Evolutionary conservation across 2,888 invertebrate genomes (phyloP), one percentile per base, ranked within the genome.

Genomic region (Drosophila sordidapex): DNA sequence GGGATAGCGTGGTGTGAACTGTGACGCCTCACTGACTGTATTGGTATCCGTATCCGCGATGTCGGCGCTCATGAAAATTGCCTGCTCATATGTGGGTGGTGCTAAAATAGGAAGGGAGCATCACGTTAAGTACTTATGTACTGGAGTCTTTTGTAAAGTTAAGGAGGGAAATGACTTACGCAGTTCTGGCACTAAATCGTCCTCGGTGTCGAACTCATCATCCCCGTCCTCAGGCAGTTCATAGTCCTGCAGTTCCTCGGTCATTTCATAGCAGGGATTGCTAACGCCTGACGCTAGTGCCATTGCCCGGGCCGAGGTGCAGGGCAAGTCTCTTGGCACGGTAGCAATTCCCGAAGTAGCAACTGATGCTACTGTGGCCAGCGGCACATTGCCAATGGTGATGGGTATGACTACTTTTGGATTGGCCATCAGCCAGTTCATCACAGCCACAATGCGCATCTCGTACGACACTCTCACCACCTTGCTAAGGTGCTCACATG

Each of bases 61-160:
- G 38, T 91, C 89, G 2, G 90, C 77, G 40, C 91, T 91, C 90
- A 93, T 89, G 82, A 93, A 91, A 76, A 92, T 89, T 53, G 92
- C 92, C 72, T 93, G 91, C 51, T 93, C 93, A 69, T 93, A 93
- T 1, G 93, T 90, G 11, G 93, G 93, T 6, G 93, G 93, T 11
- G 92, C 93, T 93, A 0, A 76, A 72, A 25, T 40, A 74, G 31
- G 8, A 13, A 29, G 7, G 4, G 8, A 8, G 25, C 51, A 36
- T 27, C 4, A 2, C 0, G 31, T 57, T 25, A 27, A 8, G 11
- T 2, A 21, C 4, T 6, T 29, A 6, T 15, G 25, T 48, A 11
- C 48, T 48, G 15, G 13, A 15, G 27, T 27, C 21, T 21, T 46
- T 4, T 8, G 15, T 15, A 15, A 15, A 4, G 46, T 25, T 15